Conservation (phyloP, 2,888 invertebrate species). For the Oligia fasciuncula region DNA sequence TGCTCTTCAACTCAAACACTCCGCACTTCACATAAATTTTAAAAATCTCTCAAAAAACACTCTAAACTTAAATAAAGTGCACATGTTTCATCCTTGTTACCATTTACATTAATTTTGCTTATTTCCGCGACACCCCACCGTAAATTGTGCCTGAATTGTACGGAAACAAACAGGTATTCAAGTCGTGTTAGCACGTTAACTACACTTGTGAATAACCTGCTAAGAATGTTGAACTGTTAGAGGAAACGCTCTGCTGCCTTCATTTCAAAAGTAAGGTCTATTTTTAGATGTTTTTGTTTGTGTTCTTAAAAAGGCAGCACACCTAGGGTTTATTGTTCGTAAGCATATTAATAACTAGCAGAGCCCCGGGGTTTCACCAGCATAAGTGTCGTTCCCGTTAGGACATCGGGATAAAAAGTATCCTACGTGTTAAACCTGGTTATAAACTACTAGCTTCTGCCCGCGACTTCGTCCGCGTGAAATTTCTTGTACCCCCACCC, state of each 20-base stretch:
- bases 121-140: slow-evolving; percentile 56
- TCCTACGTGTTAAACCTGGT: neutral
- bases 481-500: no score
- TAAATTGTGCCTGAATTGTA: slow-evolving; percentile 65
- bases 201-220: slow-evolving; percentile 63
- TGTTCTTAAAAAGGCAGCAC: neutral
- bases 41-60: slow-evolving; percentile 33
- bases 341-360: neutral
- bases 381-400: neutral
- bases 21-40: slow-evolving; percentile 11
- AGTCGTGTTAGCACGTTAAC: slow-evolving; percentile 58
- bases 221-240: slow-evolving; percentile 58
- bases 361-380: neutral
- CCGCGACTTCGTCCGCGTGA: no score
- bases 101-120: slow-evolving; percentile 63
- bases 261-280: slow-evolving; percentile 38
- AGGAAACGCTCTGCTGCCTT: slow-evolving; percentile 48
- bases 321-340: neutral
- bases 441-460: neutral
- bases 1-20: slow-evolving; percentile 24
- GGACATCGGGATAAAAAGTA: neutral
- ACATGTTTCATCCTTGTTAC: slow-evolving; percentile 43
- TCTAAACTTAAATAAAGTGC: slow-evolving; percentile 27
- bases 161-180: slow-evolving; percentile 65
- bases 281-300: slow-evolving; percentile 1